Conservation (phyloP, 2,797 vertebrate genomes). For the Galaxias olidus region DNA sequence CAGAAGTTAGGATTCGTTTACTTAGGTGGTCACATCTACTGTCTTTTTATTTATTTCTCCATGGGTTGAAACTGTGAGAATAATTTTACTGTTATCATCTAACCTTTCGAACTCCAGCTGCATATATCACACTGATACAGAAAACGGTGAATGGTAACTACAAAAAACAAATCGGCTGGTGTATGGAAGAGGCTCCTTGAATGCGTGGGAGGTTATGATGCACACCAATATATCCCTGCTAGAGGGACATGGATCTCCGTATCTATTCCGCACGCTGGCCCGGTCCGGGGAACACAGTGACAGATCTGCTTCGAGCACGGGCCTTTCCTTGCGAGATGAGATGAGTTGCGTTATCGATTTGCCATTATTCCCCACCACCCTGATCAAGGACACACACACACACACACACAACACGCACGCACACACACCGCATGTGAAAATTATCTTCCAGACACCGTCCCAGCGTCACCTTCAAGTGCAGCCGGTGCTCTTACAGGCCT, state of each 20-base stretch:
- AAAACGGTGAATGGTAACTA: no score
- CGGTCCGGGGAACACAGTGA: slow-evolving; percentile 5
- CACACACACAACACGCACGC: slow-evolving; percentile 7
- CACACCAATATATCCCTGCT: not conserved
- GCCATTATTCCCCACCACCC: slow-evolving; percentile 16
- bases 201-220: not conserved
- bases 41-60: no score
- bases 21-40: no score
- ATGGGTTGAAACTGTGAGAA: no score
- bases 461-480: slow-evolving; percentile 8
- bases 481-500: slow-evolving; percentile 16
- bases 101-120: no score
- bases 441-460: slow-evolving; percentile 6
- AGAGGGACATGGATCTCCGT: no score
- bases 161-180: no score
- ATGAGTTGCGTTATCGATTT: slow-evolving; percentile 45
- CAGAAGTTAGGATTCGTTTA: no score
- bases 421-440: slow-evolving; percentile 16
- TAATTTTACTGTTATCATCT: no score
- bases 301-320: slow-evolving; percentile 12
- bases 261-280: not conserved
- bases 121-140: no score
- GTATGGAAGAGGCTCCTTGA: no score
- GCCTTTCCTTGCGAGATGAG: slow-evolving; percentile 27
- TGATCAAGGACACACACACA: slow-evolving; percentile 26